These are phyloP conservation scores for Rhabdornis inornatus DNA, from an alignment of 2,113 vertebrate genomes.

Conservation along the genomic window DNA sequence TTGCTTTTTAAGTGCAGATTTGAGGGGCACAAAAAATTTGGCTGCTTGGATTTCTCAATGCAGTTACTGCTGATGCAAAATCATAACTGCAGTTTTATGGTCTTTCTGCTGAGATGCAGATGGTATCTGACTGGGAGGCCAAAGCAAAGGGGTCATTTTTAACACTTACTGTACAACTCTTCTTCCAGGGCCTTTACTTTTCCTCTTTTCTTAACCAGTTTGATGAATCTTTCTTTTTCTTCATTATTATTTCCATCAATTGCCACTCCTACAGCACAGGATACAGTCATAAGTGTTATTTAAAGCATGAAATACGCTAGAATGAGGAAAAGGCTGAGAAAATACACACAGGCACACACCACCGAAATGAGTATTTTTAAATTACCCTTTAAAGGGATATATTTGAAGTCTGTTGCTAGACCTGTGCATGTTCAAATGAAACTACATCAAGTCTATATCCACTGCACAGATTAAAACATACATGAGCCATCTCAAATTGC, in stretches of 20 bases:
- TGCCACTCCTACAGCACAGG: slow-evolving; percentile 81
- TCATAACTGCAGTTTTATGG: background rate
- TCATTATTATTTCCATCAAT: slow-evolving; percentile 84
- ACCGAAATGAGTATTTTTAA: background rate
- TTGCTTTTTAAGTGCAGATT: background rate
- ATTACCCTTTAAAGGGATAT: background rate
- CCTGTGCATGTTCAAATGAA: background rate
- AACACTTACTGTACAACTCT: slow-evolving; percentile 87
- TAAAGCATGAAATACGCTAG: background rate
- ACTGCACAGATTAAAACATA: background rate
- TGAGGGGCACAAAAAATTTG: background rate
- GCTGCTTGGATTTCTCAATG: background rate
- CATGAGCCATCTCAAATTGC: background rate
- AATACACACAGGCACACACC: background rate
- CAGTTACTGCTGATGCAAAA: background rate
- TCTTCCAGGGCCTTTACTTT: slow-evolving; percentile 94
- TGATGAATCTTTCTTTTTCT: slow-evolving; percentile 79
- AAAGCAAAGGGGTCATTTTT: background rate
- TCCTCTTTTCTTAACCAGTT: slow-evolving; percentile 89
- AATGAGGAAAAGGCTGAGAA: background rate
- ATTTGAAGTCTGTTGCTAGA: background rate
- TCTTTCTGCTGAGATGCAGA: background rate
- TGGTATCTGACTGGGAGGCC: background rate
- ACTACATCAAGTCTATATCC: background rate
- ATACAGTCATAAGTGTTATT: background rate